These are phyloP conservation scores for Itoplectis maculator DNA, from an alignment of 2,888 invertebrate genomes.

Conservation along the genomic window DNA sequence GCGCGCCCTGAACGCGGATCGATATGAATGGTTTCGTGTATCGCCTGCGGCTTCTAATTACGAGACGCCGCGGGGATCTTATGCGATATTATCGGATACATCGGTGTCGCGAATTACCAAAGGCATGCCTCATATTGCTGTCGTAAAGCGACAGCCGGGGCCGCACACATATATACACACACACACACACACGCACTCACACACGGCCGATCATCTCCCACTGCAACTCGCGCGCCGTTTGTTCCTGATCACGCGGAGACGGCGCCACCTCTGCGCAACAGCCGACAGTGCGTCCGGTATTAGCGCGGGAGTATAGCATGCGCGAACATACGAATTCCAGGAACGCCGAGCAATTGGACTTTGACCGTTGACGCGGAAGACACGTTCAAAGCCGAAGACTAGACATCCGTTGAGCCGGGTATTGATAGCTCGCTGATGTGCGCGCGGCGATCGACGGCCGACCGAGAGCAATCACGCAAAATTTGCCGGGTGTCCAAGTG, in stretches of 20 bases:
- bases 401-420: background rate
- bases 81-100: background rate
- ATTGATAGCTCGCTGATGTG: background rate
- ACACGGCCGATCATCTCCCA: too few species aligned
- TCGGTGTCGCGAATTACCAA: conserved; percentile 4
- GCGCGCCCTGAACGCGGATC: background rate
- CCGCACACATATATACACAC: too few species aligned
- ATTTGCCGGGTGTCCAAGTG: too few species aligned
- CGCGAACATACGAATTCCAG: conserved; percentile 4
- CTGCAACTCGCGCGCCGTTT: too few species aligned
- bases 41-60: conserved; percentile 1
- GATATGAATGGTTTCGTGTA: background rate
- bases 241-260: too few species aligned
- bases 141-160: background rate
- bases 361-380: conserved; percentile 21
- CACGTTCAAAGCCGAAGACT: conserved; percentile 17
- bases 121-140: conserved; percentile 2
- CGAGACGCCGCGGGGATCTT: background rate
- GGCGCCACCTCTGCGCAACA: background rate
- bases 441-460: background rate
- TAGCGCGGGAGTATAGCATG: background rate
- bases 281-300: background rate
- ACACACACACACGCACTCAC: too few species aligned
- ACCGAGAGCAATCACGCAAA: too few species aligned
- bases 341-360: conserved; percentile 39